Evolutionary conservation across 2,113 vertebrate species (phyloP).

Genomic region (Paramisgurnus dabryanus): DNA sequence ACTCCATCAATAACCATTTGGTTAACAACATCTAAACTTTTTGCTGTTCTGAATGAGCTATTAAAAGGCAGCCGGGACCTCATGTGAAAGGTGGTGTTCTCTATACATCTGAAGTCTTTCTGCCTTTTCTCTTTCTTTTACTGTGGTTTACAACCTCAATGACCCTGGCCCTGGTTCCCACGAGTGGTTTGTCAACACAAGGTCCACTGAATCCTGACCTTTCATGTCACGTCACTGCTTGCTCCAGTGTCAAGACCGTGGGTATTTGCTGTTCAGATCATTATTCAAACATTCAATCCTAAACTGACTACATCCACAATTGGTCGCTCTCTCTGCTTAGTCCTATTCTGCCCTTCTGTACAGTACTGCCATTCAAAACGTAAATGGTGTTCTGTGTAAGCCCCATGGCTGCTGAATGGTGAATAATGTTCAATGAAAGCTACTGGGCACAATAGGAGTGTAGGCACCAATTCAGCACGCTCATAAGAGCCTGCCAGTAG

Average conservation of each 20-base stretch:
- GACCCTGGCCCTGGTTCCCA: constrained; percentile 43
- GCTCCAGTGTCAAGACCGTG: neutral
- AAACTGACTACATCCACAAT: constrained; percentile 36
- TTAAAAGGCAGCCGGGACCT: constrained; percentile 55
- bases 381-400: constrained; percentile 10
- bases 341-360: constrained; percentile 10
- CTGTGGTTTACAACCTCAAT: neutral
- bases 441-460: constrained; percentile 62
- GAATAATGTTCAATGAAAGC: constrained; percentile 21
- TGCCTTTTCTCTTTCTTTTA: neutral
- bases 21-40: constrained; percentile 33
- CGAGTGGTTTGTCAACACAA: constrained; percentile 19
- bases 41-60: constrained; percentile 63
- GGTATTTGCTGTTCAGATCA: constrained; percentile 4
- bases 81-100: constrained; percentile 22
- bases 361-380: constrained; percentile 47
- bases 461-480: constrained; percentile 74
- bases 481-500: constrained; percentile 72
- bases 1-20: constrained; percentile 38
- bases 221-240: constrained; percentile 19
- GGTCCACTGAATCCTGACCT: constrained; percentile 32
- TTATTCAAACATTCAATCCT: constrained; percentile 40
- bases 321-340: neutral
- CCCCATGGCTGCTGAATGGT: constrained; percentile 9
- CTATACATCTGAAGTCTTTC: constrained; percentile 19